These are phyloP conservation scores for fruit fly (Drosophila melanogaster) DNA, from an alignment of 1,140 invertebrate genomes.

Conservation along the genomic window DNA sequence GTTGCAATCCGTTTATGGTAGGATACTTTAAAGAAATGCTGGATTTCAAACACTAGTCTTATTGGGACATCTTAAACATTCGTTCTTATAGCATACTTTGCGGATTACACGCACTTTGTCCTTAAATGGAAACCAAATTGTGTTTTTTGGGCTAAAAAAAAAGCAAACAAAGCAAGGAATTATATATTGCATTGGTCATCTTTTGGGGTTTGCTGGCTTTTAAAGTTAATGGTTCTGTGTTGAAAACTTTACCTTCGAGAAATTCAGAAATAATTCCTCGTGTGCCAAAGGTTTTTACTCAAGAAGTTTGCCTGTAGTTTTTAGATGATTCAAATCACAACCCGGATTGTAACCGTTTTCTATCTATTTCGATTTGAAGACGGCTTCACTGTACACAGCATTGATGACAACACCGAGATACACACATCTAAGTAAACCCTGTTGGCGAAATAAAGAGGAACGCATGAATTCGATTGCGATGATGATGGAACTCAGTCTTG, in stretches of 20 bases:
- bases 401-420: slow-evolving; percentile 33
- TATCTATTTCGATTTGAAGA: not conserved
- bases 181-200: too few relatives aligned
- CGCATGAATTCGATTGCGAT: slow-evolving; percentile 42
- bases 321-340: not conserved
- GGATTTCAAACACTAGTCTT: not conserved
- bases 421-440: slow-evolving; percentile 54
- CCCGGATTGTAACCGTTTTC: not conserved
- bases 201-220: too few relatives aligned
- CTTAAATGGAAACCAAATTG: not conserved
- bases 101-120: not conserved
- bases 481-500: slow-evolving; percentile 15
- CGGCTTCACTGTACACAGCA: slow-evolving; percentile 24
- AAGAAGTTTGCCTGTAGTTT: not conserved
- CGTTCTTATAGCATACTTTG: slow-evolving; percentile 3
- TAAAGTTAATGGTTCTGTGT: too few relatives aligned
- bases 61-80: not conserved
- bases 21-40: not conserved
- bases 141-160: not conserved
- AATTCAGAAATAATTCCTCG: too few relatives aligned
- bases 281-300: not conserved
- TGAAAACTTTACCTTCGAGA: too few relatives aligned
- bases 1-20: not conserved
- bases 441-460: slow-evolving; percentile 29
- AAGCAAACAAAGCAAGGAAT: too few relatives aligned